These are phyloP conservation scores for Gymnarchus niloticus DNA, from an alignment of 2,113 vertebrate genomes.

Conservation along the genomic window DNA sequence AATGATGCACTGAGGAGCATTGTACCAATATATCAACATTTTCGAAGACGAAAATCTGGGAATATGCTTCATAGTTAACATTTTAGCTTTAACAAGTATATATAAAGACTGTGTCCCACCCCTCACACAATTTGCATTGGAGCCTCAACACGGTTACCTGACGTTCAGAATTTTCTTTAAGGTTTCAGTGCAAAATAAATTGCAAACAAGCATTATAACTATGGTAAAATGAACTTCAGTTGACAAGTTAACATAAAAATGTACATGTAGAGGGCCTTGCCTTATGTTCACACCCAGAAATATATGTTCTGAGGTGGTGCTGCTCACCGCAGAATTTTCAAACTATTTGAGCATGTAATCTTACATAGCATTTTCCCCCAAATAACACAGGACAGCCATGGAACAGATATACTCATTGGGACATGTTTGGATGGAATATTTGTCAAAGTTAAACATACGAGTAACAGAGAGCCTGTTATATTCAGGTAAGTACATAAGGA, in stretches of 20 bases:
- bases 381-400: constrained; percentile 80
- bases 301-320: background rate
- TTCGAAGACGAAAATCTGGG: background rate
- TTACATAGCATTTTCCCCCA: constrained; percentile 18
- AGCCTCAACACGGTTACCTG: background rate
- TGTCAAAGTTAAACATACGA: constrained; percentile 90
- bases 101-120: background rate
- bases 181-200: background rate
- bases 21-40: no score
- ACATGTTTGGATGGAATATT: constrained; percentile 92
- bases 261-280: no score
- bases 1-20: no score
- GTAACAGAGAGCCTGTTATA: constrained; percentile 76
- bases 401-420: constrained; percentile 82
- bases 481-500: constrained; percentile 68
- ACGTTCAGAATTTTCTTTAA: background rate
- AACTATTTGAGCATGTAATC: background rate
- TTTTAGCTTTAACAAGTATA: background rate
- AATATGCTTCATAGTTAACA: background rate
- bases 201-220: background rate
- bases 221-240: background rate
- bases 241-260: no score
- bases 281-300: background rate
- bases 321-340: background rate
- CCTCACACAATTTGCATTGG: background rate